Evolutionary conservation across 2,797 vertebrate species (phyloP).

Genomic region (Ambastaia sidthimunki): DNA sequence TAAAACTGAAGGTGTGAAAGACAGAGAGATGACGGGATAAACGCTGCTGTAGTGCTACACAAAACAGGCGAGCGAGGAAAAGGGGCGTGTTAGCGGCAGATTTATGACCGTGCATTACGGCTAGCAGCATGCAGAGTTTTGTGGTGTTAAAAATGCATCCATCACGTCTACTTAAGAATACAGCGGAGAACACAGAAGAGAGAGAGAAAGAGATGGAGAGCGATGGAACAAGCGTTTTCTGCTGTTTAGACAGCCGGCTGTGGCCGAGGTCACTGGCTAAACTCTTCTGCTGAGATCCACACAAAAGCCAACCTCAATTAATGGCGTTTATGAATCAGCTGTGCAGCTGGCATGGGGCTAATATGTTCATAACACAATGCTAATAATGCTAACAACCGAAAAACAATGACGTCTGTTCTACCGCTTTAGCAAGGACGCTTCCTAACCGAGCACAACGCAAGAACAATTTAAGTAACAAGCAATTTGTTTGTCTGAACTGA

Average conservation of each 20-base stretch:
- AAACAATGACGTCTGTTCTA: conserved; percentile 1
- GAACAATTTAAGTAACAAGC: background rate
- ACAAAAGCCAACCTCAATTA: conserved; percentile 28
- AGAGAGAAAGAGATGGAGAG: background rate
- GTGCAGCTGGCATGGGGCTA: background rate
- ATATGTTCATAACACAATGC: conserved; percentile 21
- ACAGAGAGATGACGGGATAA: background rate
- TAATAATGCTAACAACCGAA: conserved; percentile 12
- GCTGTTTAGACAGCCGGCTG: background rate
- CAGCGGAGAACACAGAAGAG: background rate
- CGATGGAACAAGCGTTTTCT: conserved; percentile 2
- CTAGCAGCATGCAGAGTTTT: background rate
- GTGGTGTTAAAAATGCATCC: conserved; percentile 5
- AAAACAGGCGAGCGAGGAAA: background rate
- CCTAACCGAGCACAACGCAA: background rate
- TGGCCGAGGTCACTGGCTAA: conserved; percentile 11
- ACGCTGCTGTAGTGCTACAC: background rate
- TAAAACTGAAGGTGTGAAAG: conserved; percentile 21
- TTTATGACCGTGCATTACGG: background rate
- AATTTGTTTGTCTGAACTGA: background rate
- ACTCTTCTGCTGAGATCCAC: conserved; percentile 18
- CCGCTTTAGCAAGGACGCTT: background rate
- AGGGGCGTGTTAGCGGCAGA: background rate
- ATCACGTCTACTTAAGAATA: conserved; percentile 14
- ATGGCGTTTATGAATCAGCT: conserved; percentile 27